Conservation (phyloP, 2,888 invertebrate species). For the Orthosia gothica region DNA sequence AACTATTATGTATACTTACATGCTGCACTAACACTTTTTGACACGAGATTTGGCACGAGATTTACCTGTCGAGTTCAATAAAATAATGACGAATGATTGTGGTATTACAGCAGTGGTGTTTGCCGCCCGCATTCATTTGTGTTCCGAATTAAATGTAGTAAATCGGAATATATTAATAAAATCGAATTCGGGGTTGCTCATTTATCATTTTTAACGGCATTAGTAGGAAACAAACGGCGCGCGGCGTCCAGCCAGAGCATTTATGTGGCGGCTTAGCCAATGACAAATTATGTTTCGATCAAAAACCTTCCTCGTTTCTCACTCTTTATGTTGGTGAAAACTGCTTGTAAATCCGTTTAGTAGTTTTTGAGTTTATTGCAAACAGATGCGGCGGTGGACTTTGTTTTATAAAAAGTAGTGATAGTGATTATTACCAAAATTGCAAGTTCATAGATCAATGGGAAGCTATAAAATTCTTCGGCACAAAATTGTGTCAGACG, state of each 20-base stretch:
- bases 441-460: too few relatives aligned
- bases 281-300: too few relatives aligned
- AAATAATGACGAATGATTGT: not conserved
- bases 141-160: conserved; percentile 38
- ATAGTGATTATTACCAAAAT: too few relatives aligned
- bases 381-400: too few relatives aligned
- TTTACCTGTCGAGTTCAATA: conserved; percentile 56
- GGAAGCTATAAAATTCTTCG: too few relatives aligned
- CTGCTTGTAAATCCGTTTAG: too few relatives aligned
- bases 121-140: conserved; percentile 21
- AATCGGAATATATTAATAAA: conserved; percentile 60
- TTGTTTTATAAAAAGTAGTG: too few relatives aligned
- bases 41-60: conserved; percentile 71
- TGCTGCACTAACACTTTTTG: conserved; percentile 71
- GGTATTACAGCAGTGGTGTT: conserved; percentile 69
- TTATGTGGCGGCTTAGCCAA: conserved; percentile 50
- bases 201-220: conserved; percentile 80
- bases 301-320: too few relatives aligned
- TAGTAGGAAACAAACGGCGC: conserved; percentile 69
- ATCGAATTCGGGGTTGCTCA: conserved; percentile 69
- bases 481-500: too few relatives aligned
- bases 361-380: too few relatives aligned
- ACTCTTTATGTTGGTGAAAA: too few relatives aligned
- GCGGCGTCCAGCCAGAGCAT: conserved; percentile 64
- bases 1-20: conserved; percentile 87